Evolutionary conservation across 2,113 vertebrate species (phyloP), one percentile per base, ranked within the genome.

Genomic region (Callipepla californica): DNA sequence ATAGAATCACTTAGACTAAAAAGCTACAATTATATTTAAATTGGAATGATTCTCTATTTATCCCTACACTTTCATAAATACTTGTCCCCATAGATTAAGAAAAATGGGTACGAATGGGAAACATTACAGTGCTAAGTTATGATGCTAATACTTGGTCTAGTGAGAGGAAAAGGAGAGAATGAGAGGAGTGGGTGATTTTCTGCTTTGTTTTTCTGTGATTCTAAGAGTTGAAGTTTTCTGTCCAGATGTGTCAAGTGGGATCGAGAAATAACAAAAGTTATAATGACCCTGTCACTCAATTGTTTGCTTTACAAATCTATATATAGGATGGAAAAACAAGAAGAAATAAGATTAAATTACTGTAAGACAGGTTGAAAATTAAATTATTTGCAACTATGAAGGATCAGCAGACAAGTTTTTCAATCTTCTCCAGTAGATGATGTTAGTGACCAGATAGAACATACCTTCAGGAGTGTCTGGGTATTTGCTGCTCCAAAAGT

Each of bases 391-490:
- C 40, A 57, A 25, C 38, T 57, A 16, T 22, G 7, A 53, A 42
- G 70, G 5, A 15, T 73, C 19, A 40, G 30, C 23, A 73, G 42
- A 44, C 28, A 40, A 30, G 28, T 25, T 57, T 32, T 74, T 40
- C 21, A 44, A 42, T 74, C 21, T n/a, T 42, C 30, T 23, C 15
- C 30, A 44, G 38, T n/a, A 40, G 28, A n/a, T 30, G 21, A 88
- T 92, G 91, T 93, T 86, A 92, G 82, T 77, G 38, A 67, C 34
- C 77, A 63, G 28, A 61, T 92, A 86, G 40, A 40, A 40, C 40
- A 40, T 40, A 40, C 40, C 4, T 81, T 67, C 76, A 63, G 50
- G 42, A 70, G 7, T 45, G n/a, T 90, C 88, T 80, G 45, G 8
- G 8, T 83, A 80, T 74, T 94, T 91, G 21, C 26, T 92, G n/a